Conservation (phyloP, 2,797 vertebrate genomes). For the Paramormyrops hopkinsi region DNA sequence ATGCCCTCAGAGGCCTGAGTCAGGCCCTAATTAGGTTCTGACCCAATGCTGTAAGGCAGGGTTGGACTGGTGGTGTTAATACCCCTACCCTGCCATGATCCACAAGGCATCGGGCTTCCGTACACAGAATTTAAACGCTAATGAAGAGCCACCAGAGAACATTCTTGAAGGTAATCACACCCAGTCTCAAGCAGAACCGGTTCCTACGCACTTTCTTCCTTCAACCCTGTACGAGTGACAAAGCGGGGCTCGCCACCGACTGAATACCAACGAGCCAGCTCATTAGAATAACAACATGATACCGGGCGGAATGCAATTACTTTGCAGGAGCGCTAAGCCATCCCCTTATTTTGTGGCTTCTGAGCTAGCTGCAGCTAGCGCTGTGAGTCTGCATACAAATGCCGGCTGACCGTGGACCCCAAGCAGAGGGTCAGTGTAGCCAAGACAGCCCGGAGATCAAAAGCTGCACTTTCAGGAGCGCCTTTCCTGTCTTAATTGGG, state of each 20-base stretch:
- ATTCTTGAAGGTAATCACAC: neutral
- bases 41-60: neutral
- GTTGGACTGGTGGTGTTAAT: neutral
- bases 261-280: constrained; percentile 6
- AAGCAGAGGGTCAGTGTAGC: neutral
- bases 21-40: neutral
- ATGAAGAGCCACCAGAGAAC: constrained; percentile 26
- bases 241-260: neutral
- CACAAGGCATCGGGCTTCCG: neutral
- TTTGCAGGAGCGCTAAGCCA: neutral
- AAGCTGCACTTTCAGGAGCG: neutral
- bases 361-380: neutral
- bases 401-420: neutral
- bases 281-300: constrained; percentile 13
- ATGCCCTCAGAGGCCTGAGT: neutral
- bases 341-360: neutral
- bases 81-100: neutral
- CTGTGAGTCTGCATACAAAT: constrained; percentile 16
- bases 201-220: neutral
- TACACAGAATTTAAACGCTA: constrained; percentile 20
- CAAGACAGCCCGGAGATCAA: neutral
- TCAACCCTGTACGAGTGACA: neutral
- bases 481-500: neutral
- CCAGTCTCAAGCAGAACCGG: neutral
- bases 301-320: constrained; percentile 1